Conservation (phyloP, 2,113 vertebrate species). For the Coptodon rendalli region DNA sequence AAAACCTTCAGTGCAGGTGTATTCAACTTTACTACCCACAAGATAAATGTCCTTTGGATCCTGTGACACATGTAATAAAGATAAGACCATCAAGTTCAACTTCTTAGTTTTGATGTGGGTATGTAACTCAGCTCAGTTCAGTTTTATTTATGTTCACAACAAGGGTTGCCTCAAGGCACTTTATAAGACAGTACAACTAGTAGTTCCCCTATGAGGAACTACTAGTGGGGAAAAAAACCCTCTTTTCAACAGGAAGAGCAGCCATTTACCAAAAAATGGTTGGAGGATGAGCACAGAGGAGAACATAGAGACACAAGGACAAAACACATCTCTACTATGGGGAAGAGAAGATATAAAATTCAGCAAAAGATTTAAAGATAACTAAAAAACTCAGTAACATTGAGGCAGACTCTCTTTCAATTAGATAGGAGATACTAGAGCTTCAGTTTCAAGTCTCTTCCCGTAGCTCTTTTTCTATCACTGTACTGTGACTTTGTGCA, state of each 20-base stretch:
- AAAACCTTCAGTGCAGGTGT: slow-evolving; percentile 75
- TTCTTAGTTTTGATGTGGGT: background rate
- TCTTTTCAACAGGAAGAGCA: background rate
- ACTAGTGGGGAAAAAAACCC: background rate
- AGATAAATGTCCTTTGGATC: slow-evolving; percentile 62
- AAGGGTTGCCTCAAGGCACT: background rate
- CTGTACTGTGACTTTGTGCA: background rate
- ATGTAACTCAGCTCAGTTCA: background rate
- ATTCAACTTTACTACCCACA: slow-evolving; percentile 74
- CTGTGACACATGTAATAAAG: background rate
- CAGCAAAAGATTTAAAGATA: background rate
- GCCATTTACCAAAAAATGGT: background rate
- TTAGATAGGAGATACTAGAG: background rate
- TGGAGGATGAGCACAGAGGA: background rate
- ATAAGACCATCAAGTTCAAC: background rate
- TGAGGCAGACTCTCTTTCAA: background rate
- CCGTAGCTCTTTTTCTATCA: background rate
- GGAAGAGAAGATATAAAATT: background rate
- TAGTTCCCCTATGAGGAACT: background rate
- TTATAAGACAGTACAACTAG: background rate
- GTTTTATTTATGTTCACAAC: background rate
- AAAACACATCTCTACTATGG: background rate
- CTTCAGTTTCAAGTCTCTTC: background rate
- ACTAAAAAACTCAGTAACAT: background rate
- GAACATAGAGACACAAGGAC: background rate